These are phyloP conservation scores for Zoroaster sp. DNA, from an alignment of 53 echinoderm and acorn worm species.

Conservation along the genomic window DNA sequence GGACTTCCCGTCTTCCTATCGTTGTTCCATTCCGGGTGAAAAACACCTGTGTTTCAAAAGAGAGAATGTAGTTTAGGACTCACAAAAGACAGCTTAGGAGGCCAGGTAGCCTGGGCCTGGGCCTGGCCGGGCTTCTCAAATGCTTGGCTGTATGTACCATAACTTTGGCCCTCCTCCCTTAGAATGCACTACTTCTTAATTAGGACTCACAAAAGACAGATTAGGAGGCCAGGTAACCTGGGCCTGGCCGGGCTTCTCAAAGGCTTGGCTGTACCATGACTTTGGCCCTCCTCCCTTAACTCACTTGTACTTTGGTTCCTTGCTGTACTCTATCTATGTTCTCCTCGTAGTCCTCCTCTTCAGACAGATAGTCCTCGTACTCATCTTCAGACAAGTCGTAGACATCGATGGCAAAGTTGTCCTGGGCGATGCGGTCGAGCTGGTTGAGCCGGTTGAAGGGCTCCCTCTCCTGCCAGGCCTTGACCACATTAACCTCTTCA, in stretches of 20 bases:
- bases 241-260: no score
- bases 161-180: no score
- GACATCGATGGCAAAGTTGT: conserved; percentile 68
- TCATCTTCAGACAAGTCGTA: conserved; percentile 75
- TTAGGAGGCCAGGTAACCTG: no score
- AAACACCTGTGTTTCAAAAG: no score
- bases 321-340: conserved; percentile 55
- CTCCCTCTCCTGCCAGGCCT: conserved; percentile 65
- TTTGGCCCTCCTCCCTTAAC: no score
- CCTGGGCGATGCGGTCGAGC: conserved; percentile 59
- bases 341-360: conserved; percentile 73
- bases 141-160: no score
- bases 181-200: no score
- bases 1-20: conserved; percentile 83
- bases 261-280: no score
- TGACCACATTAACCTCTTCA: conserved; percentile 49
- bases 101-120: no score
- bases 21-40: conserved; percentile 97
- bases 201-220: no score
- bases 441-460: conserved; percentile 71
- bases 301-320: conserved; percentile 63
- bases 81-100: neutral
- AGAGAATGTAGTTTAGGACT: neutral
- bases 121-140: no score
- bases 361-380: conserved; percentile 73